Evolutionary conservation across 2,113 vertebrate species (phyloP), one percentile per base, ranked within the genome.

Genomic region (Brienomyrus brachyistius): DNA sequence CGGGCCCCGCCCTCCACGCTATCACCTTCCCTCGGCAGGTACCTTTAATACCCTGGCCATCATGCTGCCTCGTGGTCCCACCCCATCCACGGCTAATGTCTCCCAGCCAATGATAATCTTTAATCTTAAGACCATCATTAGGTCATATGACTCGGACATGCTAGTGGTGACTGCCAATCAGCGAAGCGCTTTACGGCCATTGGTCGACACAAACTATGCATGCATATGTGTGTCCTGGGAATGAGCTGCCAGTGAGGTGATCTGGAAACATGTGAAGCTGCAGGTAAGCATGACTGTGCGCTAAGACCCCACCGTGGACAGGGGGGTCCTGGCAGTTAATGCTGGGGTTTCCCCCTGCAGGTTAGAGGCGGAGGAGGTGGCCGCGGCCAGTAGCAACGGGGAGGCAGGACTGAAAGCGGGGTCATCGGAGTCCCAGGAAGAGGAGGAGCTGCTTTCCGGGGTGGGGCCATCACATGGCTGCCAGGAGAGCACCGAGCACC

Each of bases 1-100:
- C 92, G 96, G 90, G 95, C 96, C 87, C 94, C 96, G 85, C 94
- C 96, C 11, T 80, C 95, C 89, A 93, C 95, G 89, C 95, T 96
- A 45, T 92, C 96, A 90, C 94, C 96, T 92, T 93, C 96, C 94
- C 95, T 97, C 94, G 96, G 96, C 96, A 98, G 98, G 98, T 98
- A 97, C 95, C 94, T 95, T 96, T 52, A 43, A 88, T 90, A 88
- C 86, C 86, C 80, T 91, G 50, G 8, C 74, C 62, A 59, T 88
- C 45, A 13, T n/a, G 35, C 56, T 23, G 43, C 56, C 52, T 74
- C 59, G 45, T 48, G 35, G 23, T 62, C 10, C 54, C 87, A n/a
- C 43, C 43, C 17, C n/a, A 86, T 52, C 48, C 85, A 21, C 27
- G 35, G 50, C 15, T 35, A 35, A 8, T 40, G 52, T 56, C 21